phyloP scores from a whole-genome alignment of 2,797 vertebrate genomes.

The Thaleichthys pacificus region DNA sequence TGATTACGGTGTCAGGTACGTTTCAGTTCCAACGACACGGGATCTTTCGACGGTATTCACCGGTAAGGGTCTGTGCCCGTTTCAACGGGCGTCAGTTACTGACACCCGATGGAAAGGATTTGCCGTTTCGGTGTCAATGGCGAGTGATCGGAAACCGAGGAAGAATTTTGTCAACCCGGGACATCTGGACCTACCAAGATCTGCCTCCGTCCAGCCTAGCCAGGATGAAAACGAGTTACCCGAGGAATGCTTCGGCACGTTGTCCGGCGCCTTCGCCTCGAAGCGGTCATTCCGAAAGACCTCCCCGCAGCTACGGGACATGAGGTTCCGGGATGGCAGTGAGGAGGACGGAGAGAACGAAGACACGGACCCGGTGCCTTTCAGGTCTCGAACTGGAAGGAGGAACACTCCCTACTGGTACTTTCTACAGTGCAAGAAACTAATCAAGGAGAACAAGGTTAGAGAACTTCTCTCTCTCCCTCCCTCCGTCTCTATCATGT shows the following conservation, averaged over 20 bases:
- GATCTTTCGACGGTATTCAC: background rate
- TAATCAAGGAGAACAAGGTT: constrained; percentile 87
- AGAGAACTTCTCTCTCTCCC: background rate
- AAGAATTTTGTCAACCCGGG: background rate
- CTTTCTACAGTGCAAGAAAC: constrained; percentile 86
- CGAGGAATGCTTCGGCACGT: constrained; percentile 73
- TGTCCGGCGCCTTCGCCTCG: constrained; percentile 72
- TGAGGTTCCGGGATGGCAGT: constrained; percentile 42
- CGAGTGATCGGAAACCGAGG: background rate
- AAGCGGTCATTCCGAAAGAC: constrained; percentile 78
- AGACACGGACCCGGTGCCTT: background rate
- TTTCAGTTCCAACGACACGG: background rate
- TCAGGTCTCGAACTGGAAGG: constrained; percentile 25
- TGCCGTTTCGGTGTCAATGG: background rate
- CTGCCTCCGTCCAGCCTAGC: background rate
- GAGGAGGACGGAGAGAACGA: constrained; percentile 26
- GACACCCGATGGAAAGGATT: background rate
- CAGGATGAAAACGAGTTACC: constrained; percentile 26
- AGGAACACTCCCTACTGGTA: constrained; percentile 92
- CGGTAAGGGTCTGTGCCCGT: background rate
- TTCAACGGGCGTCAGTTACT: background rate
- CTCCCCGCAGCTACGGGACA: constrained; percentile 62
- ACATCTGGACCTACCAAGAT: background rate
- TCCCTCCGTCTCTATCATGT: background rate
- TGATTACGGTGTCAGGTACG: constrained; percentile 1